Evolutionary conservation across 2,113 vertebrate species (phyloP).

Genomic region (Eudyptes chrysolophus): DNA sequence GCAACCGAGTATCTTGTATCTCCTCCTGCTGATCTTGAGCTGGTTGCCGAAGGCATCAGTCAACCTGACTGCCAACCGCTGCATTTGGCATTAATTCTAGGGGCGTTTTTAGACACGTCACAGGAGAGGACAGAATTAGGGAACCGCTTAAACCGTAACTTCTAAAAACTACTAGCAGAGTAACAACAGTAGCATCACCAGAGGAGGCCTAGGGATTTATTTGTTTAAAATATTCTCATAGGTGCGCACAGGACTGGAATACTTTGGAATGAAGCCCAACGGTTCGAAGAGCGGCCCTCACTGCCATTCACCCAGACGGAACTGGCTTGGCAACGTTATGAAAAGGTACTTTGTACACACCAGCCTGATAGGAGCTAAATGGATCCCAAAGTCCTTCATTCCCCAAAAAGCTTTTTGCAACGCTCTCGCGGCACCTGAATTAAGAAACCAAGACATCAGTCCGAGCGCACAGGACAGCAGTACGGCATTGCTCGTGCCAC

Average conservation of each 20-base stretch:
- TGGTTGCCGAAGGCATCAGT: neutral
- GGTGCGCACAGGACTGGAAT: accelerated
- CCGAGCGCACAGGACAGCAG: accelerated
- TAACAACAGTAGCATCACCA: neutral
- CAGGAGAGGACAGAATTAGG: neutral
- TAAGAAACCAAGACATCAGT: accelerated
- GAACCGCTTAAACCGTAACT: neutral
- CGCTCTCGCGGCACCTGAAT: neutral
- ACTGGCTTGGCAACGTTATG: neutral
- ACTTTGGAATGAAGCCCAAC: neutral
- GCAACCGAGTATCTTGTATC: conserved; percentile 14
- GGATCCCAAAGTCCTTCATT: neutral
- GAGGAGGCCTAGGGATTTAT: neutral
- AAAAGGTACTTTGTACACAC: neutral
- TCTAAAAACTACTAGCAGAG: neutral
- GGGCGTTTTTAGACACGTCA: accelerated
- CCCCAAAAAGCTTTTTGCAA: neutral
- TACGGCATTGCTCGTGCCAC: accelerated
- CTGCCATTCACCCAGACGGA: neutral
- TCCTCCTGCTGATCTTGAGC: neutral
- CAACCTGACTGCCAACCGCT: neutral
- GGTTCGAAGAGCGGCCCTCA: accelerated
- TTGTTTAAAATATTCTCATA: neutral
- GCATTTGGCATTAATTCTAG: neutral
- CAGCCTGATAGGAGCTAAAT: neutral